Base-by-base conservation (phyloP, 1,140 invertebrate species). In the Panagrolaimus sp. region DNA sequence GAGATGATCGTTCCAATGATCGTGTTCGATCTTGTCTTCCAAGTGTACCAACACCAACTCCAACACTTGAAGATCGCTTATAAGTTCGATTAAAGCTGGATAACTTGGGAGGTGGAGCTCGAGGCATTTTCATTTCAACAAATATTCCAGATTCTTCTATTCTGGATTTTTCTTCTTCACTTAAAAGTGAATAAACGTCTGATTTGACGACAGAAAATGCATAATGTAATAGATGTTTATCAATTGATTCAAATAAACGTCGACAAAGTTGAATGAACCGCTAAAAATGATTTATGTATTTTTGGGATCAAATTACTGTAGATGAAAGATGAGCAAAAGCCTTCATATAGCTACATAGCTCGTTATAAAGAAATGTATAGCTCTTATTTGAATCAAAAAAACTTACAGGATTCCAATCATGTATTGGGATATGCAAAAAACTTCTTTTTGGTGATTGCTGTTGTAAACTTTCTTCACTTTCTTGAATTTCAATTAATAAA, bases 131-230 rank as follows among this genome's bases (percentile, higher is more conserved):
- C 71, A 81, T 74, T 72, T 81, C 79, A 25, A 81, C 74, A 44
- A 82, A 81, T 27, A 81, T 72, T 20, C 79, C 79, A n/a, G 71
- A 78, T 61, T 81, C 77, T 67, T 82, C 57, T 27, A 81, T 81
- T 57, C 79, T 66, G 3, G 47, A 63, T 46, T 81, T 79, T 14
- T 79, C 77, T 38, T 65, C 38, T 4, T n/a, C 9, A 44, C 44
- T 72, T 25, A 81, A 65, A 25, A 76, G 64, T 51, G 23, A 20
- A 74, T 79, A 81, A 9, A 73, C 74, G 7, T 77, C 69, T 11
- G 69, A 68, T 44, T 83, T 76, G 43, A 83, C 71, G 0, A 81
- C 78, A 0, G 80, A 79, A 38, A 70, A 73, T 9, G 79, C 79
- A 67, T 79, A 81, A 53, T 81, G 79, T 1, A 81, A 69, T 4